Percentiles rank a stretch among this genome's conserved stretches.
phyloP scores from a whole-genome alignment of 2,113 vertebrate genomes.

The Megaptera novaeangliae region DNA sequence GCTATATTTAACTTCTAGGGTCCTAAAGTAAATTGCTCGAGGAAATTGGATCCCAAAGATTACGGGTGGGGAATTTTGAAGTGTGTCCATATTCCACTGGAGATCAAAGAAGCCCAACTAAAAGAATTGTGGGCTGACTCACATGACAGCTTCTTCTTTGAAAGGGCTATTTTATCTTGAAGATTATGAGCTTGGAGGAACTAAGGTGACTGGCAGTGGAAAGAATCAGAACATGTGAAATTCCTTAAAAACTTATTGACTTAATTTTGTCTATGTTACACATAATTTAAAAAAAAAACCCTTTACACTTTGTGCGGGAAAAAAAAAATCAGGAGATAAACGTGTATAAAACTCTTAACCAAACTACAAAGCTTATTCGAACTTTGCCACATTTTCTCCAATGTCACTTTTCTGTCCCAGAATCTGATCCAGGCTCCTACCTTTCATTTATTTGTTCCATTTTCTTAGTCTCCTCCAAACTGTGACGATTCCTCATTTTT shows the following conservation, averaged over 20 bases:
- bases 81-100: too few relatives aligned
- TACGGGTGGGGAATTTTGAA: background rate
- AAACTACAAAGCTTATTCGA: background rate
- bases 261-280: too few relatives aligned
- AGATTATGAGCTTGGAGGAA: too few relatives aligned
- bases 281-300: too few relatives aligned
- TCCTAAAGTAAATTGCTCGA: background rate
- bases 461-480: background rate
- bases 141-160: too few relatives aligned
- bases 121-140: too few relatives aligned
- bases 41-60: background rate
- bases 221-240: too few relatives aligned
- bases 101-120: too few relatives aligned
- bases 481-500: background rate
- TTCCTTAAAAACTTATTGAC: too few relatives aligned
- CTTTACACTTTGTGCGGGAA: too few relatives aligned
- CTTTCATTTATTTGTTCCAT: background rate
- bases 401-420: background rate
- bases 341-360: background rate
- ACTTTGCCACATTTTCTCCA: background rate
- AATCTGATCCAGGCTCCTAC: background rate
- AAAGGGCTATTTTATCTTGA: too few relatives aligned
- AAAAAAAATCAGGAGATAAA: background rate
- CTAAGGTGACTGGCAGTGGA: too few relatives aligned
- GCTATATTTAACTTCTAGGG: slow-evolving; percentile 6